Evolutionary conservation across 2,888 invertebrate species (phyloP), one percentile per base, ranked within the genome.

Genomic region (Syritta pipiens): DNA sequence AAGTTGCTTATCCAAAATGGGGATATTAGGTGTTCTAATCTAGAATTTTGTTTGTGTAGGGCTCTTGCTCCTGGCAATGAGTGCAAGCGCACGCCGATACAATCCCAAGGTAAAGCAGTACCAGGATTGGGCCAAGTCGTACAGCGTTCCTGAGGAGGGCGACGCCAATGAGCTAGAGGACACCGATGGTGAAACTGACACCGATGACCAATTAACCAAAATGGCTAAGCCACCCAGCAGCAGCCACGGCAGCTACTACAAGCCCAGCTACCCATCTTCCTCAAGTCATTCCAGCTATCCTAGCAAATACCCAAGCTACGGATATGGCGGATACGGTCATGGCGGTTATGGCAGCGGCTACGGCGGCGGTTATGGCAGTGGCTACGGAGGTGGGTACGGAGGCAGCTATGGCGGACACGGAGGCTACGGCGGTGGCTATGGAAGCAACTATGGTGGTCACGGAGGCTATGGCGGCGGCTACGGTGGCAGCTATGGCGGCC

Each of bases 201-300:
- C 35, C 19, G 44, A 35, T 30, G 57, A 57, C 0, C 57, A 68
- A 1, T 19, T 69, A 2, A 59, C 40, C 5, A 69, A 69, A 20
- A 20, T 7, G 6, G 49, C 68, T 5, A 69, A 35, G 35, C 68
- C 59, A 7, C 37, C 14, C 17, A 17, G 37, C 1, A 12, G 37
- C 7, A 10, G 28, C 6, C 19, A 28, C 17, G 59, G 59, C 22
- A 32, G 30, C 1, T 12, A 22, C 3, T 46, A 42, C 35, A 35
- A 35, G 5, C 20, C 46, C 9, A 35, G 48, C 19, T 46, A 48
- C 24, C 22, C 57, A 1, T 19, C 17, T 9, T 40, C 2, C 20
- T n/a, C n/a, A n/a, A 17, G 37, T 7, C 37, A 37, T 9, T 7
- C 17, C 22, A 24, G 35, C 24, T 57, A 57, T 3, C 20, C 35